Evolutionary conservation across 2,888 invertebrate species (phyloP).

Genomic region (Erebia aethiops): DNA sequence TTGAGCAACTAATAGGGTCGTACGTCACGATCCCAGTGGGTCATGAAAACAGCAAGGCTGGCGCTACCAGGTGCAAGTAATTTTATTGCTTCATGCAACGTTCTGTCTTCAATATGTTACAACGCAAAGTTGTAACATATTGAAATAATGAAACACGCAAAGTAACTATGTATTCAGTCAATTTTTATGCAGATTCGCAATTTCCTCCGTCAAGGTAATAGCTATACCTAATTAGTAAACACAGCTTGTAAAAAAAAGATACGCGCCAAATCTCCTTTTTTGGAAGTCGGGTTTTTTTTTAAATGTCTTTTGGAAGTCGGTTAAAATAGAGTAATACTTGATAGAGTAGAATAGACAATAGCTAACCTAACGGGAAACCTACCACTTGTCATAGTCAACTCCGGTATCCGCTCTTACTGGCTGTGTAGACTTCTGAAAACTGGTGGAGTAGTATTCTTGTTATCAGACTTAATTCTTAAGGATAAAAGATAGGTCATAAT

Average conservation of each 20-base stretch:
- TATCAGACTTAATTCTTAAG: background rate
- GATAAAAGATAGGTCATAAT: constrained; percentile 7
- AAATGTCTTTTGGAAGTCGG: no score
- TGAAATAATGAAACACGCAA: constrained; percentile 22
- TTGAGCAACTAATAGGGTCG: constrained; percentile 48
- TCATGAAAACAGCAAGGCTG: background rate
- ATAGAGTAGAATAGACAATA: no score
- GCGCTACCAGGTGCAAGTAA: constrained; percentile 37
- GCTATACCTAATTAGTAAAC: background rate
- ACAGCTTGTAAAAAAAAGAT: background rate
- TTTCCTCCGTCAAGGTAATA: background rate
- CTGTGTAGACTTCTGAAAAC: background rate
- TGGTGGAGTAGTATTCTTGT: background rate
- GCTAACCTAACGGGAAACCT: no score
- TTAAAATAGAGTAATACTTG: background rate
- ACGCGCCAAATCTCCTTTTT: no score
- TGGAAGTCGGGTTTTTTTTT: no score
- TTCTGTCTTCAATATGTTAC: constrained; percentile 25
- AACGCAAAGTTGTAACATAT: constrained; percentile 24
- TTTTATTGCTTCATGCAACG: constrained; percentile 52
- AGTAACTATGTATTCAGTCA: background rate
- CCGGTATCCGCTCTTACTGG: no score
- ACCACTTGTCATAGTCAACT: no score
- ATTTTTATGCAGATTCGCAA: background rate
- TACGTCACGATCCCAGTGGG: constrained; percentile 36